Percentiles rank a stretch among this genome's conserved stretches.
phyloP scores from a whole-genome alignment of 2,888 invertebrate species.

The Frankliniella intonsa region DNA sequence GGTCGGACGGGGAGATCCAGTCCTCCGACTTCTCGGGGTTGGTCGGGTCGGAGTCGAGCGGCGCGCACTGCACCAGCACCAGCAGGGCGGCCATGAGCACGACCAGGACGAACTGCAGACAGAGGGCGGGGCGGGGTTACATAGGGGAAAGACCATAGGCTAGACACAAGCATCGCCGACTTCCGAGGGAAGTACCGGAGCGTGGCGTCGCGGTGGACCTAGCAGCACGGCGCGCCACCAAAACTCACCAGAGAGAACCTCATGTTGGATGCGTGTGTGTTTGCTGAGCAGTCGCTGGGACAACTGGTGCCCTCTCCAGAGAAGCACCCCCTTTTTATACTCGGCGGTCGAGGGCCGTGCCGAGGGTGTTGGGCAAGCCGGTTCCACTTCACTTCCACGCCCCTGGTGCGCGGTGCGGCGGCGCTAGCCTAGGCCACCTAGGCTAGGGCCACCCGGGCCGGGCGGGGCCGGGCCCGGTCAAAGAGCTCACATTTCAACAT shows the following conservation, averaged over 20 bases:
- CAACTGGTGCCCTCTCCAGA: background rate
- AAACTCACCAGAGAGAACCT: background rate
- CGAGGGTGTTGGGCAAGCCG: background rate
- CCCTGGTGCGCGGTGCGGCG: background rate
- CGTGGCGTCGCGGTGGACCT: background rate
- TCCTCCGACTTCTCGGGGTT: slow-evolving; percentile 19
- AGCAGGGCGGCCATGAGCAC: background rate
- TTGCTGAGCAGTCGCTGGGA: background rate
- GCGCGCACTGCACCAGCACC: slow-evolving; percentile 16
- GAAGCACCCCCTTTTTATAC: background rate
- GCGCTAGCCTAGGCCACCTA: background rate
- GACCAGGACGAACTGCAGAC: background rate
- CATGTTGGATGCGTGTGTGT: slow-evolving; percentile 19
- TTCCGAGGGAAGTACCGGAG: background rate
- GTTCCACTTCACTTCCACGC: background rate
- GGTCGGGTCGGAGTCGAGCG: slow-evolving; percentile 12
- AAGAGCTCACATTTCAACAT: slow-evolving; percentile 1
- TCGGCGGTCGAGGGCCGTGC: background rate
- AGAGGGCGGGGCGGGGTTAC: background rate
- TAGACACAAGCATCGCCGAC: too few relatives aligned
- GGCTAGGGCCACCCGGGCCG: background rate
- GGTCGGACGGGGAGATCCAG: slow-evolving; percentile 5
- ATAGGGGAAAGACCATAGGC: background rate
- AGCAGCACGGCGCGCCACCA: background rate
- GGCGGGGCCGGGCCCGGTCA: background rate